Evolutionary conservation across 2,888 invertebrate species (phyloP).

Genomic region (Limnephilus auricula): DNA sequence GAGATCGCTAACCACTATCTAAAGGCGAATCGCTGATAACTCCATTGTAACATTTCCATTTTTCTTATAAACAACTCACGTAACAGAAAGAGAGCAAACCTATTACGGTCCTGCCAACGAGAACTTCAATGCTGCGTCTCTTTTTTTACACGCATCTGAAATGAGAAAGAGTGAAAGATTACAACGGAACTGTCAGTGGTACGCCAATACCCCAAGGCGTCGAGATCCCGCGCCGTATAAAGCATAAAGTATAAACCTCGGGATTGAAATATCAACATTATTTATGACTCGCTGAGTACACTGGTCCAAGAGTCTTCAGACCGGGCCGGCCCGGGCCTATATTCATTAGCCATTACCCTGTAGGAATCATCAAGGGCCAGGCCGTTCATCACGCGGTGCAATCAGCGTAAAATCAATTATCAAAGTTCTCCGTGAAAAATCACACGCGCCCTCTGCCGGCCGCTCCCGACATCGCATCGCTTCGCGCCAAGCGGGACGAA

Average conservation of each 20-base stretch:
- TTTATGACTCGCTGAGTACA: slow-evolving; percentile 59
- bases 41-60: background rate
- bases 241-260: slow-evolving; percentile 35
- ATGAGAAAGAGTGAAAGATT: background rate
- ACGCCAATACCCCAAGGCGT: slow-evolving; percentile 18
- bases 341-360: slow-evolving; percentile 59
- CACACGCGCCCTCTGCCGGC: slow-evolving; percentile 28
- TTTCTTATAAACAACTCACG: background rate
- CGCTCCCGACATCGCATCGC: slow-evolving; percentile 12
- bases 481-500: background rate
- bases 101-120: background rate
- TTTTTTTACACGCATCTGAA: background rate
- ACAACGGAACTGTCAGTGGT: background rate
- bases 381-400: slow-evolving; percentile 42
- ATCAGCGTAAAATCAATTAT: slow-evolving; percentile 63
- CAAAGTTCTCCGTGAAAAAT: slow-evolving; percentile 51
- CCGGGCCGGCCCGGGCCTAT: slow-evolving; percentile 7
- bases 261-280: slow-evolving; percentile 64
- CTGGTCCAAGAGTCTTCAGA: background rate
- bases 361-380: slow-evolving; percentile 30
- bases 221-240: background rate
- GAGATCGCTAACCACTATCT: too few species aligned
- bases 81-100: background rate
- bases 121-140: background rate
- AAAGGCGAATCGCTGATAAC: background rate